Percentiles rank a stretch among this genome's conserved stretches.
These are phyloP conservation scores for Tetrao urogallus DNA, from an alignment of 2,113 vertebrate species.

Conservation along the genomic window DNA sequence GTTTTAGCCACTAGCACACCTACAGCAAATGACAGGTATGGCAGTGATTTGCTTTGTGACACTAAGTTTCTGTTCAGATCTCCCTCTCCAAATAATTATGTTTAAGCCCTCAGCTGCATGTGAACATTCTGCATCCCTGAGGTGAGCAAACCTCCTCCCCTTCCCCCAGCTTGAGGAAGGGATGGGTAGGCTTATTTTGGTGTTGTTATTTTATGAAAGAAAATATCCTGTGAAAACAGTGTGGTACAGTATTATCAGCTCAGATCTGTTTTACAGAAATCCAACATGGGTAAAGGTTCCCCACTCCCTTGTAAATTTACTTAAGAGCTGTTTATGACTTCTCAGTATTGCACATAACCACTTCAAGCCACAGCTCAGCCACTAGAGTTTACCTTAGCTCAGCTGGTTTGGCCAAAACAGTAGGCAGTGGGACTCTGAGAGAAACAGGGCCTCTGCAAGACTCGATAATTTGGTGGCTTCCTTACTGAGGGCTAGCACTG, in stretches of 20 bases:
- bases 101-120: background rate
- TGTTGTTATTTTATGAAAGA: conserved; percentile 23
- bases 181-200: background rate
- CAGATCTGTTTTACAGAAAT: conserved; percentile 18
- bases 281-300: conserved; percentile 32
- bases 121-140: background rate
- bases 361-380: conserved; percentile 14
- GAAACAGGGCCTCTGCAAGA: background rate
- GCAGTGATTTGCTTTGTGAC: background rate
- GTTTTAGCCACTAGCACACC: background rate
- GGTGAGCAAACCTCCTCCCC: background rate
- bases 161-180: background rate
- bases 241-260: conserved; percentile 44
- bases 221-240: conserved; percentile 52
- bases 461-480: background rate
- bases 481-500: background rate
- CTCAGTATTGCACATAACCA: conserved; percentile 38
- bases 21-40: background rate
- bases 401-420: background rate
- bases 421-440: background rate
- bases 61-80: background rate
- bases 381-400: conserved; percentile 16
- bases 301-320: conserved; percentile 55
- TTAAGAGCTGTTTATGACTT: conserved; percentile 64
- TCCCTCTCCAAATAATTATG: background rate